Conservation (phyloP, 2,113 vertebrate genomes). For the Lophura nycthemera region DNA sequence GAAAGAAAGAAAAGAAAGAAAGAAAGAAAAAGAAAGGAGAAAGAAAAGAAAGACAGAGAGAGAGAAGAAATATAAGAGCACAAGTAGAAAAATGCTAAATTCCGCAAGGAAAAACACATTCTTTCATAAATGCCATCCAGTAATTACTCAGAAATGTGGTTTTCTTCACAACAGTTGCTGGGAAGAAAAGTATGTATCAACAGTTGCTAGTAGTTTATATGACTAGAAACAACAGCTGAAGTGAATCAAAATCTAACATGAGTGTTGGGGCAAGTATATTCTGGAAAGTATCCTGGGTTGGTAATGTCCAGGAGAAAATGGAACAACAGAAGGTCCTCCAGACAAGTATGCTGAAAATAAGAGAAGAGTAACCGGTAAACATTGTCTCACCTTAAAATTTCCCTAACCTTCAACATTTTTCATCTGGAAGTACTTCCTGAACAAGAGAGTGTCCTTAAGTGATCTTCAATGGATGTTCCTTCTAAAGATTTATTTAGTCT, state of each 20-base stretch:
- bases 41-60: too few relatives aligned
- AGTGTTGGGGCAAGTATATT: not conserved
- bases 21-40: too few relatives aligned
- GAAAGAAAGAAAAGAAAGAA: too few relatives aligned
- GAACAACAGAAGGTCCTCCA: not conserved
- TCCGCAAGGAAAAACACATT: not conserved
- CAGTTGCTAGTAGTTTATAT: not conserved
- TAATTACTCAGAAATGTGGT: not conserved
- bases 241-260: not conserved
- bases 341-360: not conserved
- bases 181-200: not conserved
- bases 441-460: not conserved
- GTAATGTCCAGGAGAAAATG: not conserved
- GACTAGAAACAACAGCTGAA: not conserved
- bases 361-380: not conserved
- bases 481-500: not conserved
- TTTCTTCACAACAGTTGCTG: not conserved
- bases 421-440: not conserved
- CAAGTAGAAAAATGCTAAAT: not conserved
- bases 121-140: not conserved
- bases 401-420: not conserved
- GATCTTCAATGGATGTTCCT: not conserved
- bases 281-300: not conserved
- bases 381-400: not conserved
- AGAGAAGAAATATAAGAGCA: not conserved